These are phyloP conservation scores for Gallinago media DNA, from an alignment of 2,113 vertebrate genomes.

Conservation along the genomic window DNA sequence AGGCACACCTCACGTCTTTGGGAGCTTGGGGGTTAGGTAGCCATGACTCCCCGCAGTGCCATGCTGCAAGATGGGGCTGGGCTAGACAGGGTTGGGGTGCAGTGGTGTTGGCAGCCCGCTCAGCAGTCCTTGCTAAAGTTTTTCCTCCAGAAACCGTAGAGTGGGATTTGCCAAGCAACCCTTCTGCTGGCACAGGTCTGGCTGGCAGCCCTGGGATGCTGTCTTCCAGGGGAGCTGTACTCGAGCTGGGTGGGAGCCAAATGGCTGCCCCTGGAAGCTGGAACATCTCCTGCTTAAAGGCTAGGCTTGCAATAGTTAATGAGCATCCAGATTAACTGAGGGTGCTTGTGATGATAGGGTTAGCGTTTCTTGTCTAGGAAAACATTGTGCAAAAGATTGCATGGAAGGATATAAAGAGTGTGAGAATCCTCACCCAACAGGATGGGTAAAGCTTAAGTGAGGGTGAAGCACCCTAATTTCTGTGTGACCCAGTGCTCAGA, in stretches of 20 bases:
- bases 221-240: background rate
- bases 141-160: background rate
- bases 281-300: background rate
- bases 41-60: background rate
- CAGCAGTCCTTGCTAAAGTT: background rate
- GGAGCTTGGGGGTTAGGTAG: rapidly evolving
- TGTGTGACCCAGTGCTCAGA: background rate
- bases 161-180: background rate
- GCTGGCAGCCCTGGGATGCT: background rate
- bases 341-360: background rate
- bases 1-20: background rate
- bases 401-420: background rate
- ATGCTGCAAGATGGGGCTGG: background rate
- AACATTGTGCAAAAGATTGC: background rate
- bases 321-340: background rate
- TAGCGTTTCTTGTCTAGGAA: background rate
- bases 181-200: background rate
- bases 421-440: background rate
- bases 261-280: background rate
- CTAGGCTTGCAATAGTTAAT: background rate
- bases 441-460: background rate
- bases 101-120: background rate
- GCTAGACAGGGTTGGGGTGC: background rate
- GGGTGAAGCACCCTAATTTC: background rate
- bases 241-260: background rate